phyloP scores from a whole-genome alignment of 2,888 invertebrate species.

The Pandemis cinnamomeana region DNA sequence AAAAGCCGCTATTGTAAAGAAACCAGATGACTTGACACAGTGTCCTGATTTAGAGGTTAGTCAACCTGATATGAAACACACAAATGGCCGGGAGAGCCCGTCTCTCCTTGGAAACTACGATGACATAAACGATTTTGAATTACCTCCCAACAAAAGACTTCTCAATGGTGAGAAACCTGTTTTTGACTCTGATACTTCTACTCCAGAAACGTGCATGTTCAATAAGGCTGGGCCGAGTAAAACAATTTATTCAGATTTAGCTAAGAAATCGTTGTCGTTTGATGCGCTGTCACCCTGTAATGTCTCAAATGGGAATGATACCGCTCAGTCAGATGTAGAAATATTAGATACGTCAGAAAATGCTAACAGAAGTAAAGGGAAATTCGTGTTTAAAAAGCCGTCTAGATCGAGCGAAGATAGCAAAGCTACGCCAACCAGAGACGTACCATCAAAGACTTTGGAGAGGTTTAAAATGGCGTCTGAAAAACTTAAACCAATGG shows the following conservation, averaged over 20 bases:
- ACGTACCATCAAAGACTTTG: conserved; percentile 67
- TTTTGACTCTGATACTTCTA: conserved; percentile 55
- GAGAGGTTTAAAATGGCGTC: conserved; percentile 70
- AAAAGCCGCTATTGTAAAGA: conserved; percentile 74
- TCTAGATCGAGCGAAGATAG: conserved; percentile 61
- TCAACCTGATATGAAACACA: conserved; percentile 32
- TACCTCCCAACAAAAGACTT: conserved; percentile 22
- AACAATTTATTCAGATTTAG: conserved; percentile 61
- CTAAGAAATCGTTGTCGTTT: conserved; percentile 65
- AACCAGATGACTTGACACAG: conserved; percentile 56
- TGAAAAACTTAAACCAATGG: conserved; percentile 68
- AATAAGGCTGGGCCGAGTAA: conserved; percentile 55
- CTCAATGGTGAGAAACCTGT: conserved; percentile 27
- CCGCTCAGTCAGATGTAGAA: conserved; percentile 54
- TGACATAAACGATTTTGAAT: conserved; percentile 33
- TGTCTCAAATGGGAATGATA: conserved; percentile 51
- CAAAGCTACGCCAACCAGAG: conserved; percentile 54
- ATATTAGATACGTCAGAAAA: conserved; percentile 53
- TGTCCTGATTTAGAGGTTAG: conserved; percentile 32
- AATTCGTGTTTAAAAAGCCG: conserved; percentile 77
- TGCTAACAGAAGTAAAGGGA: conserved; percentile 66
- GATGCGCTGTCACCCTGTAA: conserved; percentile 62
- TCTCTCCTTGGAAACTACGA: conserved; percentile 23
- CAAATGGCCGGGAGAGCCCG: conserved; percentile 31
- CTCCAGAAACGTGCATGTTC: conserved; percentile 59